These are phyloP conservation scores for Hiodon tergisus DNA, from an alignment of 2,113 vertebrate species.

Conservation along the genomic window DNA sequence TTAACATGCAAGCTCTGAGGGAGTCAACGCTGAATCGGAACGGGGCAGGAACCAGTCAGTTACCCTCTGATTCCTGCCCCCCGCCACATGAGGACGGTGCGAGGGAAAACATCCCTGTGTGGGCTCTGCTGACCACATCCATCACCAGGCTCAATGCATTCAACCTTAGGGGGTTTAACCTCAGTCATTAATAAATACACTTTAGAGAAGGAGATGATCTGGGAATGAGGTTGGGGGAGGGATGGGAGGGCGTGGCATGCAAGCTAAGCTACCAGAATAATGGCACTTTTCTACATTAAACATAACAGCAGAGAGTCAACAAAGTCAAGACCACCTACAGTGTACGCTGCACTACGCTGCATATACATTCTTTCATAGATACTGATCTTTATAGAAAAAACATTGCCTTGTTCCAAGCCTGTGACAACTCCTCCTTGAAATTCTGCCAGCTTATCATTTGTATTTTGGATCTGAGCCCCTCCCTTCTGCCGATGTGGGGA, in stretches of 20 bases:
- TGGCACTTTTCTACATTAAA: constrained; percentile 28
- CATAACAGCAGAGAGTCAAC: neutral
- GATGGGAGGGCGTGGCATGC: neutral
- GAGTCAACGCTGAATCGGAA: no score
- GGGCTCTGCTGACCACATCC: constrained; percentile 84
- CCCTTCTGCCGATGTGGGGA: no score
- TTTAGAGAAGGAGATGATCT: constrained; percentile 37
- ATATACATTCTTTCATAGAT: neutral
- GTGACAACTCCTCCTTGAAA: no score
- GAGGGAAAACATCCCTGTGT: constrained; percentile 75
- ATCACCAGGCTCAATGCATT: constrained; percentile 93
- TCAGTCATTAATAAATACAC: constrained; percentile 80
- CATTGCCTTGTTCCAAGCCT: no score
- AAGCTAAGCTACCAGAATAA: constrained; percentile 25
- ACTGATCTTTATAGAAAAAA: neutral
- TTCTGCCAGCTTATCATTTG: no score
- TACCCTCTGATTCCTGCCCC: constrained; percentile 37
- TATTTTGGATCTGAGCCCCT: no score
- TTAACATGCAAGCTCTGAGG: no score
- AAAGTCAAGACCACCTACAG: neutral
- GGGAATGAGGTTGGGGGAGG: neutral
- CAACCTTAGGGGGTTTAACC: constrained; percentile 90
- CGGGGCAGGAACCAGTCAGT: no score
- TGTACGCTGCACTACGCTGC: neutral
- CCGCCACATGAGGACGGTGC: constrained; percentile 76